These are phyloP conservation scores for Iphiclides podalirius DNA, from an alignment of 2,888 invertebrate genomes.

Conservation along the genomic window DNA sequence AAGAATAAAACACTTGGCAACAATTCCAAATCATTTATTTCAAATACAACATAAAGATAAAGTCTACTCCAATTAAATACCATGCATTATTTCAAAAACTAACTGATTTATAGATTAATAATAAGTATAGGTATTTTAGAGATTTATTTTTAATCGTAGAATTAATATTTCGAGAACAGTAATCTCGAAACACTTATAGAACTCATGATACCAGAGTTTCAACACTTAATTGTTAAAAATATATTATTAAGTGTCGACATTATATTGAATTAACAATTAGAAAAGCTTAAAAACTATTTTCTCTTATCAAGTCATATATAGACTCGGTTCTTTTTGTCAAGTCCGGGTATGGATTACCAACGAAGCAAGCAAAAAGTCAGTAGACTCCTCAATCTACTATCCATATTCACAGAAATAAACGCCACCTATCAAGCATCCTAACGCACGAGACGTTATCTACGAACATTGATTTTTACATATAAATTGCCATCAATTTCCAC, in stretches of 20 bases:
- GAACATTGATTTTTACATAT: constrained; percentile 37
- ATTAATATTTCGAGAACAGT: constrained; percentile 26
- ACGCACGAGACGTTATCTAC: constrained; percentile 37
- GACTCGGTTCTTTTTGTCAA: constrained; percentile 11
- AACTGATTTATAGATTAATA: constrained; percentile 31
- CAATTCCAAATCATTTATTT: constrained; percentile 35
- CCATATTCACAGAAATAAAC: constrained; percentile 20
- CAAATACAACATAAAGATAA: constrained; percentile 34
- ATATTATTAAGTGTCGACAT: constrained; percentile 19
- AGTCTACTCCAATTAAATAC: constrained; percentile 34
- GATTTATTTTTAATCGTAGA: constrained; percentile 22
- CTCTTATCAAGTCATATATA: constrained; percentile 2
- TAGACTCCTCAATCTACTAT: constrained; percentile 12
- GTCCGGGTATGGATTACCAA: constrained; percentile 13
- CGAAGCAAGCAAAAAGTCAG: constrained; percentile 15
- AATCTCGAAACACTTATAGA: constrained; percentile 25
- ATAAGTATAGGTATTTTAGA: constrained; percentile 30
- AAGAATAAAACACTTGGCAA: constrained; percentile 21
- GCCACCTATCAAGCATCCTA: constrained; percentile 21
- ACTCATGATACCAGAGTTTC: constrained; percentile 26
- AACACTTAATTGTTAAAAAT: constrained; percentile 30
- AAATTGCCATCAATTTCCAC: constrained; percentile 15
- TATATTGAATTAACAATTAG: constrained; percentile 3
- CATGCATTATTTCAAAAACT: constrained; percentile 36
- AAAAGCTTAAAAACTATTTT: constrained; percentile 16